A percentile compares a stretch with the other conserved stretches of the same genome.
Conservation (phyloP, 2,888 invertebrate genomes). For the Philereme vetulata region DNA sequence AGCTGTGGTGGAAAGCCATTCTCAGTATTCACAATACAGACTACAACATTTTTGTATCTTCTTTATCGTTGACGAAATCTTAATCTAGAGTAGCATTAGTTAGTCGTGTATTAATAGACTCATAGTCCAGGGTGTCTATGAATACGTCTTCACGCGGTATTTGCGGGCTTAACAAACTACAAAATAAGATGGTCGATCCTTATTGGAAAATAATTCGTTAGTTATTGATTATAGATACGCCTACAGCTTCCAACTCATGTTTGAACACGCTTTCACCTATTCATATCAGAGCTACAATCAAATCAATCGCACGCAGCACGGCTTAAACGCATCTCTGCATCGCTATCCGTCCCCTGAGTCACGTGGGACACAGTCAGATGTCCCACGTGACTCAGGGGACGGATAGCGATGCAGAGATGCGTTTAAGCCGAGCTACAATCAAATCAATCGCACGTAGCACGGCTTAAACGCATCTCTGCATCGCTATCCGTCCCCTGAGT, state of each 20-base stretch:
- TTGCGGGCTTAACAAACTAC: too few relatives aligned
- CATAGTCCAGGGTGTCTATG: too few relatives aligned
- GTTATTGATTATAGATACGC: too few relatives aligned
- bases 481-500: slow-evolving; percentile 13
- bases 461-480: neutral
- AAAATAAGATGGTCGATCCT: too few relatives aligned
- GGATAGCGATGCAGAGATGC: slow-evolving; percentile 7
- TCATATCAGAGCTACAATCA: slow-evolving; percentile 7
- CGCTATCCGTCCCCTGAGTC: slow-evolving; percentile 14
- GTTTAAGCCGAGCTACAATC: slow-evolving; percentile 3
- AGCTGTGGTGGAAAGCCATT: too few relatives aligned
- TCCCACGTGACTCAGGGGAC: slow-evolving; percentile 19
- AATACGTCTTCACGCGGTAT: too few relatives aligned
- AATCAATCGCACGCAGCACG: slow-evolving; percentile 1
- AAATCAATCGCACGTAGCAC: slow-evolving; percentile 5
- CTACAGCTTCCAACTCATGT: neutral
- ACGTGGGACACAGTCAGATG: slow-evolving; percentile 18
- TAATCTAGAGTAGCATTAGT: too few relatives aligned
- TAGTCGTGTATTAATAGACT: too few relatives aligned
- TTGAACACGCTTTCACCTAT: neutral
- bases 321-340: neutral
- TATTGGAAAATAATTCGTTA: too few relatives aligned
- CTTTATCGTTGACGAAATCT: too few relatives aligned
- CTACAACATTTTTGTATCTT: too few relatives aligned
- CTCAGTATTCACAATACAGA: too few relatives aligned